phyloP scores from a whole-genome alignment of 2,888 invertebrate genomes.

The Drosophila seclusa region DNA sequence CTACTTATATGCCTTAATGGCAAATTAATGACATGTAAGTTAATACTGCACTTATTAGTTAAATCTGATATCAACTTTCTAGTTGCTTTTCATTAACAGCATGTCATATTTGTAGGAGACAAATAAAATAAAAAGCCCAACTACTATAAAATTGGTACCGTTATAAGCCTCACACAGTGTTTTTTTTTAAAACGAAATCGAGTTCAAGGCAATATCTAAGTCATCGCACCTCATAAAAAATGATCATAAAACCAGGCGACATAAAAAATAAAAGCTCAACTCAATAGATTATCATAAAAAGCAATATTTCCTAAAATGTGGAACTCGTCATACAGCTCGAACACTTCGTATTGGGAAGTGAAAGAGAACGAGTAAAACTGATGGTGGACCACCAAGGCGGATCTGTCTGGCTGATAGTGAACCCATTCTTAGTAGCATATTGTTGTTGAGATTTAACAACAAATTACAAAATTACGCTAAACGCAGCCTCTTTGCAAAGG shows the following conservation, averaged over 20 bases:
- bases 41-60: not conserved
- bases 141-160: conserved; percentile 65
- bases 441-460: conserved; percentile 53
- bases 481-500: conserved; percentile 53
- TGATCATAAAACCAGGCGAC: conserved; percentile 64
- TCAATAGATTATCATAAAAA: conserved; percentile 60
- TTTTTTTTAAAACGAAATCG: conserved; percentile 43
- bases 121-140: conserved; percentile 37
- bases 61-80: conserved; percentile 50
- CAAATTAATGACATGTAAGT: conserved; percentile 12
- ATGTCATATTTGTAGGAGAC: conserved; percentile 58
- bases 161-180: conserved; percentile 56
- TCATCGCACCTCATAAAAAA: conserved; percentile 78
- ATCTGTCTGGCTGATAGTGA: conserved; percentile 30
- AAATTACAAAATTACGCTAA: conserved; percentile 79
- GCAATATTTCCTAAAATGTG: conserved; percentile 45
- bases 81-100: conserved; percentile 50
- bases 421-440: conserved; percentile 71
- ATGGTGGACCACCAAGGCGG: conserved; percentile 65
- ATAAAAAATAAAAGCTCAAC: conserved; percentile 70
- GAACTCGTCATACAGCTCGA: conserved; percentile 19
- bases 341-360: not conserved
- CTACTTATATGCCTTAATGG: conserved; percentile 2
- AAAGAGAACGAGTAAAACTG: conserved; percentile 23
- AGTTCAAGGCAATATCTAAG: conserved; percentile 80